Base-by-base conservation (phyloP, 2,113 vertebrate species). In the Tinamus guttatus region DNA sequence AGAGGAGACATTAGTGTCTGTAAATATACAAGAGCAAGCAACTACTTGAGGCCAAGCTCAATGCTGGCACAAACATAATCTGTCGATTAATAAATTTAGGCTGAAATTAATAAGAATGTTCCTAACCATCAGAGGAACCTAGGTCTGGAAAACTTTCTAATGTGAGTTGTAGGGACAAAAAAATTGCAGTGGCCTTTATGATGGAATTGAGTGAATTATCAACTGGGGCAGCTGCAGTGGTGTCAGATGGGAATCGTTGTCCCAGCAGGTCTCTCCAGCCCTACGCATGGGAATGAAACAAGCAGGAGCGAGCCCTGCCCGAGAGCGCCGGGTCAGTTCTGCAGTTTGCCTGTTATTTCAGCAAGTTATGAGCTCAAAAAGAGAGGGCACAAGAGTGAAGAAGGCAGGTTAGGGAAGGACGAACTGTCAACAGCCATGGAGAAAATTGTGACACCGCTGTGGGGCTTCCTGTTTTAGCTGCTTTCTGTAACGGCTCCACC, bases 201-300 rank as follows among this genome's bases (percentile, higher is more conserved):
- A 7, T 7, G 32, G 54, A 45, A 60, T 8, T 20, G 45, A 51
- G 24, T 5, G 62, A 41, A 36, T 52, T 58, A 40, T 12, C 10
- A 68, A 36, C 32, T 7, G 41, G 19, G 47, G 62, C n/a, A 80
- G 62, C 4, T 80, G 85, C 51, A 74, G 34, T 8, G 28, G 40
- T 19, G 11, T 2, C 0, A 0, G 41, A 56, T 18, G 14, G 59
- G 69, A 62, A 74, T 34, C 1, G 3, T 2, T n/a, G 8, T 64
- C 36, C 68, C 5, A 2, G 80, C 45, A 59, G 76, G 54, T 47
- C n/a, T 28, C 28, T 43, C 77, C 30, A 1, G 41, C 69, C 34
- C 73, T 32, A 0, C 3, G 1, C 13, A 25, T 41, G n/a, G 3
- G 18, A 52, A 24, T 20, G 69, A 71, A 71, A 59, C 32, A 51